Base-by-base conservation (phyloP, 2,797 vertebrate species). In the Bradypus variegatus region DNA sequence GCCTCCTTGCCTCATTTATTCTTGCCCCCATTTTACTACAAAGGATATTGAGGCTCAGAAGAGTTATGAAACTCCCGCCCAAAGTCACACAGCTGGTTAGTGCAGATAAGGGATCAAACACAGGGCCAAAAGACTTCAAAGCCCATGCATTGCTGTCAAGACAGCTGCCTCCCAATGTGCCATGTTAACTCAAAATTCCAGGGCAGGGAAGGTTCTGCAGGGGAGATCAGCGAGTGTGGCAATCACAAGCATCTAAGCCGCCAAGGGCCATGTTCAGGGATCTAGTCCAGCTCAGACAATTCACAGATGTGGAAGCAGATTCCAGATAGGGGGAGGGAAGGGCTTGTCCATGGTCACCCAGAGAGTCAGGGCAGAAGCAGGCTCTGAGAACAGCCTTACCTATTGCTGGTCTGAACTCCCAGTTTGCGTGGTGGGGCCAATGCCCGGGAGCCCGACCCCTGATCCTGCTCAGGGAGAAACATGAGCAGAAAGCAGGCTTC, bases 281-380 rank as follows among this genome's bases (percentile, higher is more conserved):
- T 8, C 58, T 3, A 2, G 48, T n/a, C 31, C n/a, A 62, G 75
- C 15, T 19, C 50, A 4, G 21, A 27, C 3, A 41, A 53, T 65
- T 79, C 58, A 60, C 29, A n/a, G 41, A 41, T 27, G 18, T 67
- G 64, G 21, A n/a, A 72, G 29, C 5, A 2, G 79, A 70, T 85
- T 48, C 48, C 27, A 6, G 6, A 25, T 29, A n/a, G 53, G n/a
- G 21, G n/a, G n/a, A 25, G n/a, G n/a, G n/a, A 4, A 0, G 0
- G 27, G 9, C 10, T 12, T 29, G 1, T 53, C 50, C 14, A 7
- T 3, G 33, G 69, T 19, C 81, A 78, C 11, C 9, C 13, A 38
- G 23, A 29, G 31, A 86, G 72, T 25, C 33, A 5, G 19, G 31
- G 29, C 62, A 88, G 62, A 48, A 38, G 38, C 15, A 55, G 85